phyloP scores from a whole-genome alignment of 2,113 vertebrate species.

The Lampris incognitus region DNA sequence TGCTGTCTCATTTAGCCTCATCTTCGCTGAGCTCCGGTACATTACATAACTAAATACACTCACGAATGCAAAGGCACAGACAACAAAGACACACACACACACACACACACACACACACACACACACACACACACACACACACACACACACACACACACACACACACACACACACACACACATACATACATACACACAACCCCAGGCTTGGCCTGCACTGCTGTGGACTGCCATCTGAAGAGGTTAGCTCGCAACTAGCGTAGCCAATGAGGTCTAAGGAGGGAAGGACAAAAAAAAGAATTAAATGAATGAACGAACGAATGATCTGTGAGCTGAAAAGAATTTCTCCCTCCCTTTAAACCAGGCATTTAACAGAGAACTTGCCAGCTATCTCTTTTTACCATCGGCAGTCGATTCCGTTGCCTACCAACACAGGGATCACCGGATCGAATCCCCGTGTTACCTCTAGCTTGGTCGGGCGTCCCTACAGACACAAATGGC shows the following conservation, averaged over 20 bases:
- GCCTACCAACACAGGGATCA: no score
- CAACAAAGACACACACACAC: constrained; percentile 29
- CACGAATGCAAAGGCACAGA: constrained; percentile 19
- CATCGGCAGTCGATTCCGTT: no score
- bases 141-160: no score
- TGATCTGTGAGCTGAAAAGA: constrained; percentile 33
- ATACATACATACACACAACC: constrained; percentile 28
- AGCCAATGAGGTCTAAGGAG: constrained; percentile 1
- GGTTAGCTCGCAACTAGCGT: constrained; percentile 8
- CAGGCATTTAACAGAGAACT: background rate
- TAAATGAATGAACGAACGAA: constrained; percentile 32
- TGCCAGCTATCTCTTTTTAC: no score
- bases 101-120: no score
- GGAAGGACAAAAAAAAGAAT: constrained; percentile 16
- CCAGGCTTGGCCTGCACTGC: constrained; percentile 33
- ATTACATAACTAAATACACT: constrained; percentile 52
- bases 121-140: no score
- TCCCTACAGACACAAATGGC: no score
- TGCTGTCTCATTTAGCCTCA: constrained; percentile 31
- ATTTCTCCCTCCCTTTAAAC: constrained; percentile 4
- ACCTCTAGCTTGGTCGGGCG: no score
- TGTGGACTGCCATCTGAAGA: constrained; percentile 20
- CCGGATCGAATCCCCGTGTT: no score
- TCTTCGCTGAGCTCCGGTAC: constrained; percentile 23
- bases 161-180: no score